phyloP scores from a whole-genome alignment of 2,888 invertebrate species.

The Phorcus lineatus region DNA sequence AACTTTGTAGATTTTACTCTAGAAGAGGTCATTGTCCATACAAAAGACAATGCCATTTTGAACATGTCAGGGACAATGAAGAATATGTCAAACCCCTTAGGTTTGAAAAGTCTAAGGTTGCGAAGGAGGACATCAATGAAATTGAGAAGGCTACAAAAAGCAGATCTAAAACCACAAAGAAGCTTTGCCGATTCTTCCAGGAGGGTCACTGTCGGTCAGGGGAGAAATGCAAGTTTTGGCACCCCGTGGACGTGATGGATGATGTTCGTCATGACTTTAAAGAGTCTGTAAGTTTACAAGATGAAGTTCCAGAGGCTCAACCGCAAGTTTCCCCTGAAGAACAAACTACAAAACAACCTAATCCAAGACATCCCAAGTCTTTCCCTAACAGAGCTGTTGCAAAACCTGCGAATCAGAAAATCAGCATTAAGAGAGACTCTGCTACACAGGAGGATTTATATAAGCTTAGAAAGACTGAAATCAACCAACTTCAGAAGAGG shows the following conservation, averaged over 20 bases:
- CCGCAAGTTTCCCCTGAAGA: background rate
- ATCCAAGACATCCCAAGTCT: background rate
- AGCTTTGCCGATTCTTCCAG: conserved; percentile 46
- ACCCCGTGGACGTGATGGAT: conserved; percentile 35
- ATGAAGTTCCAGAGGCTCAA: background rate
- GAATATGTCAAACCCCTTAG: background rate
- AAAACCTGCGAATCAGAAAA: conserved; percentile 28
- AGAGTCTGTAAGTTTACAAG: background rate
- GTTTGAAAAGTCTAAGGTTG: background rate
- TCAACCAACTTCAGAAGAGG: conserved; percentile 63
- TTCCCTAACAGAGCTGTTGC: conserved; percentile 27
- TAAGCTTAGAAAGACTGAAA: conserved; percentile 61
- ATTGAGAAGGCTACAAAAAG: background rate
- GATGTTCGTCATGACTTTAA: background rate
- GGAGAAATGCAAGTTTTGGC: conserved; percentile 54
- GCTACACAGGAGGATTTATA: conserved; percentile 45
- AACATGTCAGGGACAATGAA: conserved; percentile 37
- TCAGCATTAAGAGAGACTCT: conserved; percentile 38
- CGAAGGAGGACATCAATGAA: background rate
- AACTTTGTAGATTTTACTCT: conserved; percentile 48
- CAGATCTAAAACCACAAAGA: conserved; percentile 6
- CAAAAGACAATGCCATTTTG: conserved; percentile 53
- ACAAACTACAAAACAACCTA: background rate
- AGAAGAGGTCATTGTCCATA: conserved; percentile 50
- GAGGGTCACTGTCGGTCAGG: conserved; percentile 57